Conservation (phyloP, 2,888 invertebrate species). For the Apodemia hepburni region DNA sequence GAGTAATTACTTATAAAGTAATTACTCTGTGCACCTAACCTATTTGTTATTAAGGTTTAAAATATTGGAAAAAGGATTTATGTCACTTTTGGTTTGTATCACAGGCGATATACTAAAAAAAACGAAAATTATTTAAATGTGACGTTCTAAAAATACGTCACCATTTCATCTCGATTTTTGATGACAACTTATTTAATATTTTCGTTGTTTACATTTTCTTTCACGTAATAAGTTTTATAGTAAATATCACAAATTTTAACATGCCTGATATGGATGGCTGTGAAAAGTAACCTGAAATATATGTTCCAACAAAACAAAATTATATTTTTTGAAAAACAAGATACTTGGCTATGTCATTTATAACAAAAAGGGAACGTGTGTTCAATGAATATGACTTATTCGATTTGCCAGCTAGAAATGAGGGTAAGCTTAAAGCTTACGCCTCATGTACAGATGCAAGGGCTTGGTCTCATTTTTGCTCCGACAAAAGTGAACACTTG, state of each 20-base stretch:
- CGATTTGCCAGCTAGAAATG: slow-evolving; percentile 68
- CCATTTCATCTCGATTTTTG: slow-evolving; percentile 59
- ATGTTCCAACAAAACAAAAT: slow-evolving; percentile 44
- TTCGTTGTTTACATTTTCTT: slow-evolving; percentile 58
- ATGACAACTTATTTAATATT: slow-evolving; percentile 66
- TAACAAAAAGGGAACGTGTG: slow-evolving; percentile 71
- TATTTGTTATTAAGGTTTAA: slow-evolving; percentile 20
- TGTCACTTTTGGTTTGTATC: too few species aligned
- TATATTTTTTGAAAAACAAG: slow-evolving; percentile 44
- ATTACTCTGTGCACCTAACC: not conserved
- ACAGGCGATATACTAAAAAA: slow-evolving; percentile 19
- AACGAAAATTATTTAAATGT: slow-evolving; percentile 40
- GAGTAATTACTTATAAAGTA: too few species aligned
- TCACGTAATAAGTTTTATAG: slow-evolving; percentile 39
- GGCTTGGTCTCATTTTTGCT: slow-evolving; percentile 78
- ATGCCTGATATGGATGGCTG: slow-evolving; percentile 62
- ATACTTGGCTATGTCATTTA: slow-evolving; percentile 63
- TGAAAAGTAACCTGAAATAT: slow-evolving; percentile 45
- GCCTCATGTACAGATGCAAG: slow-evolving; percentile 78
- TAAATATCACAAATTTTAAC: slow-evolving; percentile 49
- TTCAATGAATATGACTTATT: slow-evolving; percentile 67
- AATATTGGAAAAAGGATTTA: too few species aligned
- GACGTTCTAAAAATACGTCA: slow-evolving; percentile 57
- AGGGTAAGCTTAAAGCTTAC: slow-evolving; percentile 78
- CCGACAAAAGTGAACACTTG: slow-evolving; percentile 78